Base-by-base conservation (phyloP, 2,797 vertebrate species). In the Euthynnus affinis region DNA sequence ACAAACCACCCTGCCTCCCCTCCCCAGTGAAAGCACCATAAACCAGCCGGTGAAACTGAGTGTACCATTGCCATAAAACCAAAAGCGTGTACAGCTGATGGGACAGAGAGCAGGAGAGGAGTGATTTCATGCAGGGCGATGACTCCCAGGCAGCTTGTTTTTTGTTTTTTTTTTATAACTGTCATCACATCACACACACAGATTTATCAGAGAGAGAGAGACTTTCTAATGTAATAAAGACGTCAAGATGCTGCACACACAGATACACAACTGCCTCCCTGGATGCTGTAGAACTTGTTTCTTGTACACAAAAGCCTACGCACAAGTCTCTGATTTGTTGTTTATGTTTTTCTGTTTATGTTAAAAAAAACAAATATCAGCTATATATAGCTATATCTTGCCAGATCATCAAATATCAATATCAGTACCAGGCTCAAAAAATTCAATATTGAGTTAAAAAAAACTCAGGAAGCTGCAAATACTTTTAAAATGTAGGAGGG, bases 21-120 rank as follows among this genome's bases (percentile, higher is more conserved):
- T 3, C 9, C 32, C 3, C 60, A 44, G 59, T 81, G 55, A 78
- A 78, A 74, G 76, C 68, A 1, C 71, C 76, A 81, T 90, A 82
- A 89, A 90, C 58, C 89, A 83, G 58, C 56, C 20, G 62, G 57
- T 69, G 73, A 71, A 76, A 69, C 34, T 4, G 51, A 78, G 77
- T 46, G 75, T 61, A 25, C 52, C 60, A 0, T n/a, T 4, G 18
- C 71, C 64, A 65, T 88, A 78, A 88, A 88, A 82, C 37, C 78
- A 62, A 10, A 27, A 52, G 60, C 0, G 29, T 70, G 78, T 29
- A 1, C n/a, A 5, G 34, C 67, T 69, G 86, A 79, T 58, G 72
- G 79, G 69, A 66, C 76, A 2, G 48, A 37, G 69, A 72, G 73
- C 44, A 46, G 23, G 42, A 58, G 53, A 60, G 69, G 64, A 70